These are phyloP conservation scores for Stictonetta naevosa DNA, from an alignment of 2,113 vertebrate species.

Conservation along the genomic window DNA sequence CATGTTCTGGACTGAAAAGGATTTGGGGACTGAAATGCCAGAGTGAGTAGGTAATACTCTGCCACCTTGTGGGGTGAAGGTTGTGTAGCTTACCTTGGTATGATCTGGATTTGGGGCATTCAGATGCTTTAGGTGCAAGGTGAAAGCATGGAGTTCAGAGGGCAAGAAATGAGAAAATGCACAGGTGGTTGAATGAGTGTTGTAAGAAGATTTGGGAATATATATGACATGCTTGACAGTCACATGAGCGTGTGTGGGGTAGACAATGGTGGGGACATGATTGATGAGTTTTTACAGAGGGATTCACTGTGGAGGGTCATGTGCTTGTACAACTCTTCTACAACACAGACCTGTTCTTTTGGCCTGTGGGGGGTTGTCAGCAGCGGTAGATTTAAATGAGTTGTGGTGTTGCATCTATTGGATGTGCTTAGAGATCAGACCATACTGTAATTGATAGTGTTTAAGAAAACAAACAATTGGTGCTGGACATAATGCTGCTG, in stretches of 20 bases:
- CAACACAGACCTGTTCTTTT: neutral
- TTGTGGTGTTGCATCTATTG: neutral
- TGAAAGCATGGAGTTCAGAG: neutral
- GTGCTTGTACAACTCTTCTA: neutral
- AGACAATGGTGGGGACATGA: neutral
- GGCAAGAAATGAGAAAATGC: neutral
- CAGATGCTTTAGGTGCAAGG: accelerated
- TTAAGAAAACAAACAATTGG: neutral
- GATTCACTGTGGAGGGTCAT: neutral
- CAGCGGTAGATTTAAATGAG: neutral
- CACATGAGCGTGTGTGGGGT: accelerated
- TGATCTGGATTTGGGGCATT: neutral
- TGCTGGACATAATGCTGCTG: neutral
- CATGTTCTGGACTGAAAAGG: neutral
- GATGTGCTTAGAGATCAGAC: neutral
- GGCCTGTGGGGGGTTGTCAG: neutral
- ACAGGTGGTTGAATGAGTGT: accelerated
- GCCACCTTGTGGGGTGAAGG: neutral
- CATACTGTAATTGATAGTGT: neutral
- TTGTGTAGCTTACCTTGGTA: neutral
- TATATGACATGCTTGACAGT: neutral
- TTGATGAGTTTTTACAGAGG: neutral
- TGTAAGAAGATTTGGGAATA: neutral
- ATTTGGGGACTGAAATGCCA: neutral
- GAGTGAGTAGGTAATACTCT: neutral